Conservation (phyloP, 2,113 vertebrate genomes). For the Cnemophilus loriae region DNA sequence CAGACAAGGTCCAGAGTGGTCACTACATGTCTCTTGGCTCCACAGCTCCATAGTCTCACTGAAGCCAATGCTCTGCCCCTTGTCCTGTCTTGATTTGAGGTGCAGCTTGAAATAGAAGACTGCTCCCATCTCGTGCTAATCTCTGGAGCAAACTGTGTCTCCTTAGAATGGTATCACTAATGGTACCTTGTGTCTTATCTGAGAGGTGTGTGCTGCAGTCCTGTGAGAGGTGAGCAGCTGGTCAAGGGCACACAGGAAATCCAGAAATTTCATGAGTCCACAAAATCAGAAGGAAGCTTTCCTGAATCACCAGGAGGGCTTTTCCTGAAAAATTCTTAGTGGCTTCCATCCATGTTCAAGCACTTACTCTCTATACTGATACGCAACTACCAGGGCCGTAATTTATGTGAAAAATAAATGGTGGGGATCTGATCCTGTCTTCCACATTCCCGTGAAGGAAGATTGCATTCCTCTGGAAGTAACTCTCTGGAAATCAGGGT, state of each 20-base stretch:
- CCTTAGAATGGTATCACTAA: background rate
- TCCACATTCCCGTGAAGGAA: background rate
- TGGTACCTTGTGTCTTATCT: background rate
- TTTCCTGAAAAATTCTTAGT: background rate
- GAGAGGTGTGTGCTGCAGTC: background rate
- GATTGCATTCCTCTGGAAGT: background rate
- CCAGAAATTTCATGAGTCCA: background rate
- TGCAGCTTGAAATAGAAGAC: background rate
- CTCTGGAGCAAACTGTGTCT: background rate
- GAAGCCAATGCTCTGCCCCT: background rate
- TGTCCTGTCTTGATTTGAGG: background rate
- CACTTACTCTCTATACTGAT: background rate
- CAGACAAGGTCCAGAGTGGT: background rate
- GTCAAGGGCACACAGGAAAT: background rate
- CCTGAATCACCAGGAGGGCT: background rate
- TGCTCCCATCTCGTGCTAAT: background rate
- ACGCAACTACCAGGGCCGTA: background rate
- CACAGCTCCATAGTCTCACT: rapidly evolving
- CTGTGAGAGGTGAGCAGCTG: background rate
- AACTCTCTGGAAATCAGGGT: background rate
- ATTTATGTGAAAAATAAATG: background rate
- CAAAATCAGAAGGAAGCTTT: background rate
- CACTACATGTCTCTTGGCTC: background rate
- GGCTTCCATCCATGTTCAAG: background rate
- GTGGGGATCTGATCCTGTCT: background rate